Evolutionary conservation across 2,888 invertebrate species (phyloP).

Genomic region (Ennomos quercinarius): DNA sequence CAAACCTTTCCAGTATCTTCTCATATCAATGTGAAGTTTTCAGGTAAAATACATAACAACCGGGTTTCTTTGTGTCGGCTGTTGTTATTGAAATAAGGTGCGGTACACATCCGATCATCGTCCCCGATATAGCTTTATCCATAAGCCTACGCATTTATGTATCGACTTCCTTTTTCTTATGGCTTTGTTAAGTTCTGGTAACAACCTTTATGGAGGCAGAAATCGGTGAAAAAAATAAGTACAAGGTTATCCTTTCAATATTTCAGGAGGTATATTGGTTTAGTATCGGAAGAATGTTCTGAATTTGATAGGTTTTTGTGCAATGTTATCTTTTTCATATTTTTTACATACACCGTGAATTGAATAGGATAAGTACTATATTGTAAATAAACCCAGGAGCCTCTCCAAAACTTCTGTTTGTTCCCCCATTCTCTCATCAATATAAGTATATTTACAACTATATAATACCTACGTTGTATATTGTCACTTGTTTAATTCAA

Average conservation of each 20-base stretch:
- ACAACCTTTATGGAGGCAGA: slow-evolving; percentile 40
- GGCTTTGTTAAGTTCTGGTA: slow-evolving; percentile 47
- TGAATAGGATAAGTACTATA: too few relatives aligned
- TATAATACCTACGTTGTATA: too few relatives aligned
- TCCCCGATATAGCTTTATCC: slow-evolving; percentile 68
- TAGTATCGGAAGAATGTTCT: slow-evolving; percentile 5
- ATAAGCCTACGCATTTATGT: slow-evolving; percentile 60
- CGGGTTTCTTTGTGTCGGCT: slow-evolving; percentile 62
- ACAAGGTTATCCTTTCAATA: slow-evolving; percentile 32
- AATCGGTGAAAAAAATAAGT: slow-evolving; percentile 31
- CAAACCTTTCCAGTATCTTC: slow-evolving; percentile 32
- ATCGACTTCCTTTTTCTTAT: slow-evolving; percentile 59
- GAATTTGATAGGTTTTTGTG: slow-evolving; percentile 1
- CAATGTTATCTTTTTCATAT: too few relatives aligned
- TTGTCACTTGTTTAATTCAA: too few relatives aligned
- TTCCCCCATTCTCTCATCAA: too few relatives aligned
- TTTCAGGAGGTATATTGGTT: slow-evolving; percentile 19
- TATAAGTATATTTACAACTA: too few relatives aligned
- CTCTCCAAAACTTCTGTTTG: too few relatives aligned
- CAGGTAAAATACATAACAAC: slow-evolving; percentile 60
- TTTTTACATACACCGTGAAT: too few relatives aligned
- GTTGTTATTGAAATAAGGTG: slow-evolving; percentile 79
- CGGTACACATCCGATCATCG: slow-evolving; percentile 61
- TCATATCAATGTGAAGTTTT: slow-evolving; percentile 45
- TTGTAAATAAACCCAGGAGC: too few relatives aligned